Evolutionary conservation across 2,113 vertebrate species (phyloP).

Genomic region (Martes martes): DNA sequence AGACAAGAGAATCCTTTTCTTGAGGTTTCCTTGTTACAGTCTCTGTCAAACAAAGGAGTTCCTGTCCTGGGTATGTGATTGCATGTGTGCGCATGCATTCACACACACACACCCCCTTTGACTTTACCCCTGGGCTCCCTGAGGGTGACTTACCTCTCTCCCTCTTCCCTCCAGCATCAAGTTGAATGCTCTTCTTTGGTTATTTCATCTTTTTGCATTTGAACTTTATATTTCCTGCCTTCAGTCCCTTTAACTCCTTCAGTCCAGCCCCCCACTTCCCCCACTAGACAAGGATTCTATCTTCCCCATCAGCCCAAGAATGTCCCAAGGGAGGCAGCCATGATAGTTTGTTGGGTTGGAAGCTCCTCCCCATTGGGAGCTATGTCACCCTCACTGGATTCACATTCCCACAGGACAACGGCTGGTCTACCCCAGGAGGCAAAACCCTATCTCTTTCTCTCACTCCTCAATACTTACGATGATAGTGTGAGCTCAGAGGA

Average conservation of each 20-base stretch:
- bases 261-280: neutral
- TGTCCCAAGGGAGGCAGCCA: neutral
- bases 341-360: rapidly evolving
- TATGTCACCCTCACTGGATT: neutral
- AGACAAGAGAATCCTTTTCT: neutral
- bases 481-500: neutral
- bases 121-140: neutral
- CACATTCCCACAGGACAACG: neutral
- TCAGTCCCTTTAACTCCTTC: neutral
- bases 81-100: neutral
- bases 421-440: neutral
- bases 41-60: neutral
- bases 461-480: neutral
- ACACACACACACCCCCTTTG: neutral
- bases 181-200: neutral
- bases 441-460: neutral
- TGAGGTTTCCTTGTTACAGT: neutral
- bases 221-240: neutral
- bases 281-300: neutral
- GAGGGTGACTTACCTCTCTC: neutral
- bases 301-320: neutral
- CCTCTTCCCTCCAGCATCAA: neutral
- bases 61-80: neutral
- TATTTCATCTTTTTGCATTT: neutral
- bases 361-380: neutral